A percentile compares a stretch with the other conserved stretches of the same genome.
phyloP scores from a whole-genome alignment of 2,888 invertebrate genomes.

The Sepiola atlantica region DNA sequence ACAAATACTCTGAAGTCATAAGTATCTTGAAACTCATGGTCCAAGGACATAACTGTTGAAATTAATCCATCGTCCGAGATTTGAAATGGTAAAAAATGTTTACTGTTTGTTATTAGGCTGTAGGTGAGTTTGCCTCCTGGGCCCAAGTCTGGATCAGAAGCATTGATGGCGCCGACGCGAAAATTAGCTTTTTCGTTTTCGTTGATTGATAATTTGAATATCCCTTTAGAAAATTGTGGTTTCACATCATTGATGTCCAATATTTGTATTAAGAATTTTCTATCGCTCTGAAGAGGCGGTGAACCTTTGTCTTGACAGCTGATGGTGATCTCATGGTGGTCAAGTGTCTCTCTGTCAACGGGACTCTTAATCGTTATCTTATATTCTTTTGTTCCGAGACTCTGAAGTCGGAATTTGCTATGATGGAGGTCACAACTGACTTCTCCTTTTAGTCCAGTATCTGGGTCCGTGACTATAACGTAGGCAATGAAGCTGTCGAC shows the following conservation, averaged over 20 bases:
- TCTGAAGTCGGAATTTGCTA: background rate
- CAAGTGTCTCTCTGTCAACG: background rate
- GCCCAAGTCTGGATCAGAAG: background rate
- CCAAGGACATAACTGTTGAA: background rate
- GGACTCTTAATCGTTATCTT: background rate
- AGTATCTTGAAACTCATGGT: slow-evolving; percentile 5
- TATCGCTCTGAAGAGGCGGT: background rate
- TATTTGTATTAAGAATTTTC: background rate
- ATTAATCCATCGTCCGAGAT: background rate
- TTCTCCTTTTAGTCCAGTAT: background rate
- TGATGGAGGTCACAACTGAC: slow-evolving; percentile 2
- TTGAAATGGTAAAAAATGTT: background rate
- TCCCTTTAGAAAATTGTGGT: background rate
- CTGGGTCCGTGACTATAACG: slow-evolving; percentile 1
- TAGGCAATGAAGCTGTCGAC: background rate
- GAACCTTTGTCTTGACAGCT: background rate
- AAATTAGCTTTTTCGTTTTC: background rate
- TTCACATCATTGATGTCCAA: background rate
- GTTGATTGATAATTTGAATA: background rate
- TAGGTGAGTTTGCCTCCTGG: background rate
- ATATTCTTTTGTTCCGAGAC: background rate
- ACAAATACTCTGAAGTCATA: background rate
- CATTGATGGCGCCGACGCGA: background rate
- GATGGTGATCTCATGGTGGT: slow-evolving; percentile 14
- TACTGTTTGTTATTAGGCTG: background rate